Percentiles rank a stretch among this genome's conserved stretches.
phyloP scores from a whole-genome alignment of 2,113 vertebrate species.

The Plecturocebus donacophilus region DNA sequence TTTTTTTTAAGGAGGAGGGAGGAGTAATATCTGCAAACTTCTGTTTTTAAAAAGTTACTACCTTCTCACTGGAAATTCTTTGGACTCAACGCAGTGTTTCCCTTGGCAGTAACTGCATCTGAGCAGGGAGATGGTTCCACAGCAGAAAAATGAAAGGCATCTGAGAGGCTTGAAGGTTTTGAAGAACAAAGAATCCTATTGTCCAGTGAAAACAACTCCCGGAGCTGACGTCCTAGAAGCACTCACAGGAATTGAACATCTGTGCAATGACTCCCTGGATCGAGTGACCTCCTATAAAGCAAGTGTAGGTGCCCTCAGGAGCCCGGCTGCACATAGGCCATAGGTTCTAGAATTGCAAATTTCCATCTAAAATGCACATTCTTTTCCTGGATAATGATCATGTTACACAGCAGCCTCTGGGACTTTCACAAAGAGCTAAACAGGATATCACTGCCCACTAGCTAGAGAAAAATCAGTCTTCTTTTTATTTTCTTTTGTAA shows the following conservation, averaged over 20 bases:
- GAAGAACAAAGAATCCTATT: conserved; percentile 26
- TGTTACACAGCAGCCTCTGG: conserved; percentile 11
- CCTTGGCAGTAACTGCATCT: not conserved
- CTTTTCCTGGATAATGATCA: not conserved
- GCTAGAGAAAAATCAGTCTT: not conserved
- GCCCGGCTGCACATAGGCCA: not conserved
- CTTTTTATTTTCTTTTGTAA: not conserved
- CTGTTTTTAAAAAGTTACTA: not conserved
- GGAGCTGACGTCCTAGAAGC: not conserved
- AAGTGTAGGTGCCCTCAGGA: not conserved
- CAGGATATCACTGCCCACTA: not conserved
- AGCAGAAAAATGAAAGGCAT: not conserved
- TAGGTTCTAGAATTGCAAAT: not conserved
- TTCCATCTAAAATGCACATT: conserved; percentile 5
- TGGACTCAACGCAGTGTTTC: not conserved
- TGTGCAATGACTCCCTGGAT: not conserved
- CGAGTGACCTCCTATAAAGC: not conserved
- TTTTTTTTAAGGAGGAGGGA: not conserved
- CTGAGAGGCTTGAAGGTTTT: not conserved
- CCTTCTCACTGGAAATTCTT: conserved; percentile 13
- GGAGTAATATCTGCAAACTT: not conserved
- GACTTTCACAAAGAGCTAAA: not conserved
- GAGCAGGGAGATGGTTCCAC: not conserved
- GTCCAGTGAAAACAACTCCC: not conserved
- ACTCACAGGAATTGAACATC: not conserved